Conservation (phyloP, 1,140 invertebrate species). For the Ceratoteleas bidentatus region DNA sequence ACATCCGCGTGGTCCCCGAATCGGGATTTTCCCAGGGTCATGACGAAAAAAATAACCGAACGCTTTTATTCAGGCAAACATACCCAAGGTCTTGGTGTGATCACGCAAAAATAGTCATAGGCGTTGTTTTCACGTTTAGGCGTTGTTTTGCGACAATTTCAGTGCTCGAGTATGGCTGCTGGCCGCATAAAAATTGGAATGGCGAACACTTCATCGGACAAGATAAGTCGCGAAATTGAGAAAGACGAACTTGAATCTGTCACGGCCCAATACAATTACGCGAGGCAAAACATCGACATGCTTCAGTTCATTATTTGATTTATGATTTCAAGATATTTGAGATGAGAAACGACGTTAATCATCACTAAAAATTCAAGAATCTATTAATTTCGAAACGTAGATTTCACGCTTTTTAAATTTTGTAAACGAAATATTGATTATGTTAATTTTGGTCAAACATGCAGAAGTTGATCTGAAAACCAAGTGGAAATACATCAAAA, state of each 20-base stretch:
- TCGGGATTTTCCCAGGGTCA: slow-evolving; percentile 47
- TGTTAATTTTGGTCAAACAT: too few relatives aligned
- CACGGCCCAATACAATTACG: slow-evolving; percentile 18
- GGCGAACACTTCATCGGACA: neutral
- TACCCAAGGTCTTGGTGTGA: slow-evolving; percentile 8
- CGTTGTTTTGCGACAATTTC: neutral
- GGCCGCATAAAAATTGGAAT: neutral
- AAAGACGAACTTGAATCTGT: slow-evolving; percentile 29
- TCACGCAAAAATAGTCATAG: neutral
- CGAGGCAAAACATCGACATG: slow-evolving; percentile 1
- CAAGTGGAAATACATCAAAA: too few relatives aligned
- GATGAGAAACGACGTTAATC: neutral
- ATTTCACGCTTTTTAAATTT: too few relatives aligned
- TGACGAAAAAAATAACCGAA: neutral
- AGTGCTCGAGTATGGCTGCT: neutral
- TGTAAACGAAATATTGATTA: too few relatives aligned
- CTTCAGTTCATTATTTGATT: slow-evolving; percentile 20
- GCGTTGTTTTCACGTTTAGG: neutral
- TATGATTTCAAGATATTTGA: slow-evolving; percentile 10
- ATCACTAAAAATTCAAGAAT: neutral
- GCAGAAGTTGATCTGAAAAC: too few relatives aligned
- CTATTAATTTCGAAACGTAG: too few relatives aligned
- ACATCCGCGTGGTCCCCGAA: slow-evolving; percentile 19
- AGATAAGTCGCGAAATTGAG: slow-evolving; percentile 18
- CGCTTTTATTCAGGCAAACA: too few relatives aligned